A percentile compares a stretch with the other conserved stretches of the same genome.
Conservation (phyloP, 2,113 vertebrate genomes). For the Peromyscus polionotus region DNA sequence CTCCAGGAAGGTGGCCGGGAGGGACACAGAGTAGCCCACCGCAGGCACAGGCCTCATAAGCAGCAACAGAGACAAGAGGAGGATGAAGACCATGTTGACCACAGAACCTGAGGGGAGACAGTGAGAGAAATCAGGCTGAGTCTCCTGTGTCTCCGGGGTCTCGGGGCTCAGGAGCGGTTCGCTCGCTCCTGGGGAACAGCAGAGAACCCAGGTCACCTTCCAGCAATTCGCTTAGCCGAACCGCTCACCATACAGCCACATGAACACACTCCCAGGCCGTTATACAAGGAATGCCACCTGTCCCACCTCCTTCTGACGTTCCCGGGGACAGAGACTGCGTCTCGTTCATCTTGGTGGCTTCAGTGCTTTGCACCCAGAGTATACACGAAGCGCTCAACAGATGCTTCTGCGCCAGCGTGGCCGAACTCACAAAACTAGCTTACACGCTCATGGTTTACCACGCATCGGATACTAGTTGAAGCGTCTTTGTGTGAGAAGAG, state of each 20-base stretch:
- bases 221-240: not conserved
- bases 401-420: not conserved
- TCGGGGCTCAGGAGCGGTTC: not conserved
- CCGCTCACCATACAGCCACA: rapidly evolving
- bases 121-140: not conserved
- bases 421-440: not conserved
- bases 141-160: not conserved
- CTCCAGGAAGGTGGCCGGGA: conserved; percentile 60
- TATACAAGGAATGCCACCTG: rapidly evolving
- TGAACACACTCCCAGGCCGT: rapidly evolving
- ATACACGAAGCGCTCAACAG: not conserved
- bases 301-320: not conserved
- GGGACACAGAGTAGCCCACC: not conserved
- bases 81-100: conserved; percentile 20
- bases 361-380: not conserved
- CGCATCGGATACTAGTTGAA: not conserved
- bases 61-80: conserved; percentile 60
- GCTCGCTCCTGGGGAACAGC: rapidly evolving
- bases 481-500: not conserved
- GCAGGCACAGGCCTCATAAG: conserved; percentile 77
- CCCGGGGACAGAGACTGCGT: not conserved
- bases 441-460: not conserved
- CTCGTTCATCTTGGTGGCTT: not conserved
- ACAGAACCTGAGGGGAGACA: not conserved
- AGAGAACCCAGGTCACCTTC: not conserved